phyloP scores from a whole-genome alignment of 1,140 invertebrate genomes.

The Phymastichus coffea region DNA sequence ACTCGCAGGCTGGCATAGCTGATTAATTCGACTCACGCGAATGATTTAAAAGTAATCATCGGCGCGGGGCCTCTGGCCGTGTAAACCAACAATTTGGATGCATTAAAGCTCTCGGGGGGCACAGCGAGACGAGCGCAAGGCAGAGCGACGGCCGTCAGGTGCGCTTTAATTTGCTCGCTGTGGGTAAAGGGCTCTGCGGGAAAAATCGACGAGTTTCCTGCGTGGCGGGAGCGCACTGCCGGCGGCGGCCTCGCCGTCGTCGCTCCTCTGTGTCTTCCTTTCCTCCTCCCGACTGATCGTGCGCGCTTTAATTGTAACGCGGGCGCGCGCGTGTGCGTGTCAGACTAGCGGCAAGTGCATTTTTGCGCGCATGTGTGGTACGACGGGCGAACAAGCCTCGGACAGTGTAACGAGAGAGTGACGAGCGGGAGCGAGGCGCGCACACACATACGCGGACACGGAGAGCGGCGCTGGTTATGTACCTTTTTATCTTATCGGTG shows the following conservation, averaged over 20 bases:
- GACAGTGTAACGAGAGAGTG: slow-evolving; percentile 17
- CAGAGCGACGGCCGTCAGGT: no score
- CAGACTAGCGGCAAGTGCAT: neutral
- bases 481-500: slow-evolving; percentile 29
- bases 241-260: no score
- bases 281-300: neutral
- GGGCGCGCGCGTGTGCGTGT: neutral
- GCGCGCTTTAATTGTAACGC: slow-evolving; percentile 22
- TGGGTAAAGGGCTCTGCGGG: neutral
- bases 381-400: slow-evolving; percentile 2
- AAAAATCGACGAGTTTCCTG: neutral
- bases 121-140: no score
- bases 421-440: neutral
- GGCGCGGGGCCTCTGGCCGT: no score
- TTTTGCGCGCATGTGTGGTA: neutral
- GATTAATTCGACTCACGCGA: slow-evolving; percentile 26
- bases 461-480: neutral
- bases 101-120: slow-evolving; percentile 2
- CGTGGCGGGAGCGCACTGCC: neutral
- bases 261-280: neutral
- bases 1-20: no score
- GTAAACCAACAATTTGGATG: slow-evolving; percentile 11
- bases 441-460: neutral
- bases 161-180: no score
- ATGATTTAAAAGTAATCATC: slow-evolving; percentile 18